These are phyloP conservation scores for Delia radicum DNA, from an alignment of 1,140 invertebrate species.

Conservation along the genomic window DNA sequence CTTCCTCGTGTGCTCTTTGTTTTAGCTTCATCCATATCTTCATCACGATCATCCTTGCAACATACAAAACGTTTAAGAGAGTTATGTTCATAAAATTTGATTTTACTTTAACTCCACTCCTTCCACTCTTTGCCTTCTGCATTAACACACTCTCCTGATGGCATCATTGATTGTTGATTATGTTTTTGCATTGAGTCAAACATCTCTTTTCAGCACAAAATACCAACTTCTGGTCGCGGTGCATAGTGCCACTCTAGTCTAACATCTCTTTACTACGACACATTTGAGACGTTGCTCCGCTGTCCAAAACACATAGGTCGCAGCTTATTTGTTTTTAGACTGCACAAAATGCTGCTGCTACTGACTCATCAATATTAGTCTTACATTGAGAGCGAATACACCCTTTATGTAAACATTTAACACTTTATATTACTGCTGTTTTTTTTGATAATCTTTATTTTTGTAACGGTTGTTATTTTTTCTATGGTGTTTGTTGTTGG, in stretches of 20 bases:
- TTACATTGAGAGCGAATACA: neutral
- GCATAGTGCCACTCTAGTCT: no score
- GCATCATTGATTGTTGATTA: neutral
- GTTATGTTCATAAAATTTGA: neutral
- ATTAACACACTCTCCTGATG: constrained; percentile 8
- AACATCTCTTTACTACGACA: neutral
- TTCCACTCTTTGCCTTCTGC: constrained; percentile 4
- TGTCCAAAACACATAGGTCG: constrained; percentile 13
- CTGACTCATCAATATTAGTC: neutral
- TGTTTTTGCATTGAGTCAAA: neutral
- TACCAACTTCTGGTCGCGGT: no score
- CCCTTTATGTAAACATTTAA: neutral
- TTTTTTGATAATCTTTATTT: no score
- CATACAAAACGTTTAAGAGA: neutral
- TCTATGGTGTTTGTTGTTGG: no score
- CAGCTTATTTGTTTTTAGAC: neutral
- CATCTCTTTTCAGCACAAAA: no score
- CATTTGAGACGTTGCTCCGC: constrained; percentile 18
- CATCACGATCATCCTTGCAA: no score
- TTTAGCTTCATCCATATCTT: neutral
- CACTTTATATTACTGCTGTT: constrained; percentile 2
- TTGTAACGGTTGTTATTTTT: neutral
- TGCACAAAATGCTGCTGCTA: neutral
- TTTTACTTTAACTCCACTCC: constrained; percentile 3
- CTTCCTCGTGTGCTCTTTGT: neutral